phyloP scores from a whole-genome alignment of 2,797 vertebrate species.

The Mormyrus hasselquistii region DNA sequence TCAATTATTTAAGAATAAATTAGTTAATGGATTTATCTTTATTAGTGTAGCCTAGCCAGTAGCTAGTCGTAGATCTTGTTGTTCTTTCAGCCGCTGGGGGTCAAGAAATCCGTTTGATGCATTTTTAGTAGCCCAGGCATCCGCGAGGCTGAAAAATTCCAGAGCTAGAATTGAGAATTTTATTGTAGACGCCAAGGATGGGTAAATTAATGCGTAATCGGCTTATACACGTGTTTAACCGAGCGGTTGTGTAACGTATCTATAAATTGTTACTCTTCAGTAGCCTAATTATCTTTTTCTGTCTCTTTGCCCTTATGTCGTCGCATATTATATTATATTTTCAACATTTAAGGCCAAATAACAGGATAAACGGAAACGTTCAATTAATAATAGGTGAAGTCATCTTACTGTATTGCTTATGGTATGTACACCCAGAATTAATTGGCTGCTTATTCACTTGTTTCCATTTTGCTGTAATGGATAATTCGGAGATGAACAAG shows the following conservation, averaged over 20 bases:
- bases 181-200: not conserved
- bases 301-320: not conserved
- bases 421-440: not conserved
- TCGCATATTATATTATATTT: not conserved
- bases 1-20: slow-evolving; percentile 43
- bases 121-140: not conserved
- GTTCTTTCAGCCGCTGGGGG: not conserved
- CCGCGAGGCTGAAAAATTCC: not conserved
- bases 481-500: not conserved
- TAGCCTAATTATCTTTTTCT: not conserved
- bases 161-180: not conserved
- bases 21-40: slow-evolving; percentile 61
- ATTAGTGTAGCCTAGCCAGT: slow-evolving; percentile 26
- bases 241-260: not conserved
- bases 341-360: not conserved
- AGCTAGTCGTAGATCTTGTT: not conserved
- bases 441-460: not conserved
- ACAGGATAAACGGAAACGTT: not conserved
- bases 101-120: not conserved
- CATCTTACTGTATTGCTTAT: not conserved
- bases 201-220: not conserved
- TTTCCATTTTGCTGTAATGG: not conserved
- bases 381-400: not conserved
- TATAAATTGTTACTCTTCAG: not conserved
- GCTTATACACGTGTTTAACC: not conserved